phyloP scores from a whole-genome alignment of 2,113 vertebrate genomes.

The Neogobius melanostomus region DNA sequence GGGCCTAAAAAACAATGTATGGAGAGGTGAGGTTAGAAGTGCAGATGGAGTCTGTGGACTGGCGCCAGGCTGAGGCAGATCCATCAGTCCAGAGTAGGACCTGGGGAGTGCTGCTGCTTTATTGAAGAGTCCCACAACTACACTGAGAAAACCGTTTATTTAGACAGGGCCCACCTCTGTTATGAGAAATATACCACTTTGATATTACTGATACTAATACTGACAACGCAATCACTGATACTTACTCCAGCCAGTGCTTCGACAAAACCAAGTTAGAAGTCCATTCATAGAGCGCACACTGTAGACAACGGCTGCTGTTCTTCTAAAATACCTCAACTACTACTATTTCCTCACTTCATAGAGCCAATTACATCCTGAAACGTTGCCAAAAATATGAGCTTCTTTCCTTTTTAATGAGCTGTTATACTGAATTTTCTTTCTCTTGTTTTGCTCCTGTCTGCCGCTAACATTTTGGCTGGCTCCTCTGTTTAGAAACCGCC shows the following conservation, averaged over 20 bases:
- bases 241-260: too few relatives aligned
- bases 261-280: too few relatives aligned
- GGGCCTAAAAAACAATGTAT: too few relatives aligned
- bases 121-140: background rate
- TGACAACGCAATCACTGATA: too few relatives aligned
- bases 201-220: background rate
- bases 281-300: too few relatives aligned
- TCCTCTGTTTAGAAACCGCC: background rate
- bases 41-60: background rate
- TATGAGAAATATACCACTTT: background rate
- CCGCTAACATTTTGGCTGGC: background rate
- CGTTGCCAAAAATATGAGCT: background rate
- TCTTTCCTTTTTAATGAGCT: background rate
- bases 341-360: background rate
- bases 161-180: background rate
- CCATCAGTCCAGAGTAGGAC: background rate
- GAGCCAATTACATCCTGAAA: background rate
- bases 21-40: background rate
- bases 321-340: background rate
- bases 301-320: too few relatives aligned
- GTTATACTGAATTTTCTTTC: background rate
- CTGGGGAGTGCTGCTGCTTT: conserved; percentile 1
- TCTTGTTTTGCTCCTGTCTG: background rate
- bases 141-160: background rate
- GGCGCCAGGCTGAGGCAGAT: background rate